Evolutionary conservation across 2,113 vertebrate species (phyloP).

Genomic region (Peromyscus californicus): DNA sequence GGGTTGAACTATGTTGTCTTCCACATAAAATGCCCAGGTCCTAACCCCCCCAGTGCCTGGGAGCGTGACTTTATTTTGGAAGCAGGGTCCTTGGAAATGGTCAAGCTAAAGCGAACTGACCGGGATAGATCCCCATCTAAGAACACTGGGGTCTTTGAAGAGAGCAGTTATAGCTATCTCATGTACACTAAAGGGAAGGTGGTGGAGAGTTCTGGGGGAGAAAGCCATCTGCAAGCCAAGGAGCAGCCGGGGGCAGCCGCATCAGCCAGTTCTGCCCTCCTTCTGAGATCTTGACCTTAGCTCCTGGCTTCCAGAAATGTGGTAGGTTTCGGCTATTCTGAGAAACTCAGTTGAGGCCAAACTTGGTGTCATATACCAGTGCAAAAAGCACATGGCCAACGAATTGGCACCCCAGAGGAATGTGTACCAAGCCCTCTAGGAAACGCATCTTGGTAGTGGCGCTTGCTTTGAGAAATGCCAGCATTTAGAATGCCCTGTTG

Average conservation of each 20-base stretch:
- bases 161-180: background rate
- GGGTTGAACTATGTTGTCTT: fast-evolving
- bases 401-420: background rate
- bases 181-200: fast-evolving
- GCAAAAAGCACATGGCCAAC: fast-evolving
- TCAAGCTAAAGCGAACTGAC: too few species aligned
- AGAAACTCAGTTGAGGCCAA: background rate
- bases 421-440: fast-evolving
- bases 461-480: background rate
- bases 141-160: background rate
- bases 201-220: fast-evolving
- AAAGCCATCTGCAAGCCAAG: background rate
- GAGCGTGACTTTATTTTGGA: background rate
- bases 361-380: too few species aligned
- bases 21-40: fast-evolving
- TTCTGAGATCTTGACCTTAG: fast-evolving
- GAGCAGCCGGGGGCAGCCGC: fast-evolving
- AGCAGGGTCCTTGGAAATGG: background rate
- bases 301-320: too few species aligned
- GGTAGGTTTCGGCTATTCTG: fast-evolving
- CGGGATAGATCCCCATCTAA: background rate
- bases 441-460: fast-evolving
- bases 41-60: too few species aligned
- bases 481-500: fast-evolving
- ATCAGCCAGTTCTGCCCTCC: fast-evolving